Evolutionary conservation across 2,797 vertebrate genomes (phyloP).

Genomic region (Hipposideros larvatus): DNA sequence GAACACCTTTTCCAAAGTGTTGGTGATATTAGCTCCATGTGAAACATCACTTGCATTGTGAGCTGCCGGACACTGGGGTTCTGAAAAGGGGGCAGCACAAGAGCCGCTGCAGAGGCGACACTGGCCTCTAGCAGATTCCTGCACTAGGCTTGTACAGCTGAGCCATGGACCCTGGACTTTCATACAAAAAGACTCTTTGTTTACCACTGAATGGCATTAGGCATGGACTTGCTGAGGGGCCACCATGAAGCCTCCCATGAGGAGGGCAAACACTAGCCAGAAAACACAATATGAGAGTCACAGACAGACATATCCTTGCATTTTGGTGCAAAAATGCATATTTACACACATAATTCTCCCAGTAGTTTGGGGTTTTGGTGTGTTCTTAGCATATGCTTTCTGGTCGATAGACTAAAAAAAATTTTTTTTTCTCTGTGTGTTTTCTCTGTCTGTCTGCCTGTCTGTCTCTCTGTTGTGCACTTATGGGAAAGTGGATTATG

Average conservation of each 20-base stretch:
- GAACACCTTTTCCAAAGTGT: conserved; percentile 79
- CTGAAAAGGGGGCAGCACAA: conserved; percentile 84
- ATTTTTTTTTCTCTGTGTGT: conserved; percentile 52
- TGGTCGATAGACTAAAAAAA: neutral
- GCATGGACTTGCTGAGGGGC: conserved; percentile 95
- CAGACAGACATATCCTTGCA: conserved; percentile 76
- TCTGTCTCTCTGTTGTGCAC: neutral
- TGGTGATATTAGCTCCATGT: conserved; percentile 68
- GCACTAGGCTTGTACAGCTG: conserved; percentile 90
- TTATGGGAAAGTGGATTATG: neutral
- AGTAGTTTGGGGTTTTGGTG: neutral
- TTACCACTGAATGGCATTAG: conserved; percentile 94
- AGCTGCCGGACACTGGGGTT: conserved; percentile 84
- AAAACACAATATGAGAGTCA: conserved; percentile 87
- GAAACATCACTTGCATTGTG: conserved; percentile 82
- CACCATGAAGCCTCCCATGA: conserved; percentile 91
- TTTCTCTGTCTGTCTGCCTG: neutral
- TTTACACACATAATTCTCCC: conserved; percentile 39
- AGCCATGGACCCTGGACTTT: conserved; percentile 91
- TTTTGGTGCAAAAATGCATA: conserved; percentile 66
- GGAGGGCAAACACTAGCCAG: conserved; percentile 90
- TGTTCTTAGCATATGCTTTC: conserved; percentile 43
- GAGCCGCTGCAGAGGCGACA: conserved; percentile 83
- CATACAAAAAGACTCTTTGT: conserved; percentile 94
- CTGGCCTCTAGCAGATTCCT: conserved; percentile 90